phyloP scores from a whole-genome alignment of 1,140 invertebrate species.

The Halesus radiatus region DNA sequence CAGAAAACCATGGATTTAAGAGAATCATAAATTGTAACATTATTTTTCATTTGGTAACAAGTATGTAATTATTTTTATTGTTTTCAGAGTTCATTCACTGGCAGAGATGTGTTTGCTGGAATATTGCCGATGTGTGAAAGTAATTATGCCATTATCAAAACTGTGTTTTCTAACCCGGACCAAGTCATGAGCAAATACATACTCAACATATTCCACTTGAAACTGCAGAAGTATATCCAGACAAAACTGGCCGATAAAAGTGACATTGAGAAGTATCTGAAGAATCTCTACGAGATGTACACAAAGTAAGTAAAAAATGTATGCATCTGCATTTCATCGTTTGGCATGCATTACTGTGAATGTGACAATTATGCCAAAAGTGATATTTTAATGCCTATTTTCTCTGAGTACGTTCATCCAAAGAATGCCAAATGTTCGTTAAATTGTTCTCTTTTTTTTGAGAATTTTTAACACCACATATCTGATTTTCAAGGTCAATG shows the following conservation, averaged over 20 bases:
- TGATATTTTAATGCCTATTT: too few relatives aligned
- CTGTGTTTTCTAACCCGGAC: conserved; percentile 96
- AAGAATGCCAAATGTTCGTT: too few relatives aligned
- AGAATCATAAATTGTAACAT: too few relatives aligned
- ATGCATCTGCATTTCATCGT: too few relatives aligned
- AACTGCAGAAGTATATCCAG: conserved; percentile 89
- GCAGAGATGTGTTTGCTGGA: conserved; percentile 92
- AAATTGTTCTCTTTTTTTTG: too few relatives aligned
- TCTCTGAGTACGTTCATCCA: too few relatives aligned
- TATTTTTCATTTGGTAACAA: too few relatives aligned
- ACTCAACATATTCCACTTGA: conserved; percentile 94
- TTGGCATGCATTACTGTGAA: too few relatives aligned
- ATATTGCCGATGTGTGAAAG: conserved; percentile 92
- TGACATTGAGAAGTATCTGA: conserved; percentile 90
- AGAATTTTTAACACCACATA: too few relatives aligned
- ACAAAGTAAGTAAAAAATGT: conserved; percentile 76
- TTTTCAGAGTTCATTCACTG: conserved; percentile 70
- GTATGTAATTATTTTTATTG: conserved; percentile 14
- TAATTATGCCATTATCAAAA: conserved; percentile 89
- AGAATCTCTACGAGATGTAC: conserved; percentile 91
- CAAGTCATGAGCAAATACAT: conserved; percentile 99
- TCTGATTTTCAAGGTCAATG: too few relatives aligned
- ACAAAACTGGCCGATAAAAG: conserved; percentile 83
- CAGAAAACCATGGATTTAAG: too few relatives aligned
- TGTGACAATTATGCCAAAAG: too few relatives aligned